Conservation (phyloP, 2,113 vertebrate genomes). For the Thinocorus orbignyianus region DNA sequence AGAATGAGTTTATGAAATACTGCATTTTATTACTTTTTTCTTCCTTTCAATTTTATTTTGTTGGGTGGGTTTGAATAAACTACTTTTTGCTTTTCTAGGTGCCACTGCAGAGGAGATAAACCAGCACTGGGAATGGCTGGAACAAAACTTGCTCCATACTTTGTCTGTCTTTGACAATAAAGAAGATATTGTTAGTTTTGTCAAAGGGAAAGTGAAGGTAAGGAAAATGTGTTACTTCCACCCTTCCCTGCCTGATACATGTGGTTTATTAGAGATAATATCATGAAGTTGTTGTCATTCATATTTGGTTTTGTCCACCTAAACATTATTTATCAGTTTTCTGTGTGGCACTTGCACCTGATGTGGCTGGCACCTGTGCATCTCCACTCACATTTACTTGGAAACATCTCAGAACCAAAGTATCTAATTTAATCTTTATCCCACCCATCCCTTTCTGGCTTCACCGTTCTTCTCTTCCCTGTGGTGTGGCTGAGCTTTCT, state of each 20-base stretch:
- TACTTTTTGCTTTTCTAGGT: constrained; percentile 73
- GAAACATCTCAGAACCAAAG: background rate
- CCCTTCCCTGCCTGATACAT: background rate
- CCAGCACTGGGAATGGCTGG: constrained; percentile 95
- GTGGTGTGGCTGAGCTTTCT: background rate
- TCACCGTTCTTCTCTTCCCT: background rate
- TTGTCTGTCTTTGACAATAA: constrained; percentile 97
- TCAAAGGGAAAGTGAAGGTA: constrained; percentile 96
- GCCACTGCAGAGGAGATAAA: constrained; percentile 90
- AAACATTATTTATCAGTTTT: background rate
- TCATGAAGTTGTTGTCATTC: background rate
- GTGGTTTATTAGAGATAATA: background rate
- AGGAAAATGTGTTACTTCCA: background rate
- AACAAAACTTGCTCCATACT: constrained; percentile 91
- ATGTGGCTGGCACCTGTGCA: background rate
- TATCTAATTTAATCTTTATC: background rate
- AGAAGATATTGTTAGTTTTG: constrained; percentile 92
- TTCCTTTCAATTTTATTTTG: background rate
- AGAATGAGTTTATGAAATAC: background rate
- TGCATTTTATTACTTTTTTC: background rate
- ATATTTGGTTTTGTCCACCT: background rate
- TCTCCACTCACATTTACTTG: background rate
- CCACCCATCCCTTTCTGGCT: background rate
- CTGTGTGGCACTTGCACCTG: background rate
- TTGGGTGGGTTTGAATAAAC: background rate